phyloP scores from a whole-genome alignment of 2,113 vertebrate species.

The Notothenia coriiceps region DNA sequence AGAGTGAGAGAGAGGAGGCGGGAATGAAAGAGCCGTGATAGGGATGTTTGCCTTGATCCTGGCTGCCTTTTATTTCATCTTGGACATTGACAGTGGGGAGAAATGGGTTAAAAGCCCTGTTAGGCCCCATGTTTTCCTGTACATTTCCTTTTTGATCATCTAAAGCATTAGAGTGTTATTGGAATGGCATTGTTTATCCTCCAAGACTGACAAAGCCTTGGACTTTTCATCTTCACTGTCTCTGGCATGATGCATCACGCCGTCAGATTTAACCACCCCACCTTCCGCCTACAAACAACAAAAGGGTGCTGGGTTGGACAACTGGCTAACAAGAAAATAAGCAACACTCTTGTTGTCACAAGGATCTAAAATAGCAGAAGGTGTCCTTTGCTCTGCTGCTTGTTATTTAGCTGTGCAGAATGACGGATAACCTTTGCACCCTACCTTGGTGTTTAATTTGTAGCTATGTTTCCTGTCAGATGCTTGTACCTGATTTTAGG shows the following conservation, averaged over 20 bases:
- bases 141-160: slow-evolving; percentile 18
- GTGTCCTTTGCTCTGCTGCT: slow-evolving; percentile 14
- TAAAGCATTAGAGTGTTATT: slow-evolving; percentile 16
- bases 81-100: slow-evolving; percentile 36
- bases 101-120: slow-evolving; percentile 40
- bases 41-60: slow-evolving; percentile 72
- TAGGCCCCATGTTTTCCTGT: slow-evolving; percentile 5
- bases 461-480: slow-evolving; percentile 54
- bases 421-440: slow-evolving; percentile 64
- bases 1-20: slow-evolving; percentile 29
- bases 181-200: neutral
- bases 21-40: slow-evolving; percentile 45
- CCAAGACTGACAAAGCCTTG: slow-evolving; percentile 16
- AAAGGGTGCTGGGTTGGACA: neutral
- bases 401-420: slow-evolving; percentile 51
- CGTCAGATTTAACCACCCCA: neutral
- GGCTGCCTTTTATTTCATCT: slow-evolving; percentile 57
- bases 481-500: slow-evolving; percentile 58
- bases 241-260: slow-evolving; percentile 1
- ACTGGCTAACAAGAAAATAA: slow-evolving; percentile 15
- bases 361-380: slow-evolving; percentile 25
- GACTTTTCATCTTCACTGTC: slow-evolving; percentile 5
- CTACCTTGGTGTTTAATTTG: slow-evolving; percentile 64
- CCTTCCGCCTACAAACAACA: neutral
- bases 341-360: slow-evolving; percentile 3